phyloP scores from a whole-genome alignment of 2,797 vertebrate species.

The Myotis pilosus region DNA sequence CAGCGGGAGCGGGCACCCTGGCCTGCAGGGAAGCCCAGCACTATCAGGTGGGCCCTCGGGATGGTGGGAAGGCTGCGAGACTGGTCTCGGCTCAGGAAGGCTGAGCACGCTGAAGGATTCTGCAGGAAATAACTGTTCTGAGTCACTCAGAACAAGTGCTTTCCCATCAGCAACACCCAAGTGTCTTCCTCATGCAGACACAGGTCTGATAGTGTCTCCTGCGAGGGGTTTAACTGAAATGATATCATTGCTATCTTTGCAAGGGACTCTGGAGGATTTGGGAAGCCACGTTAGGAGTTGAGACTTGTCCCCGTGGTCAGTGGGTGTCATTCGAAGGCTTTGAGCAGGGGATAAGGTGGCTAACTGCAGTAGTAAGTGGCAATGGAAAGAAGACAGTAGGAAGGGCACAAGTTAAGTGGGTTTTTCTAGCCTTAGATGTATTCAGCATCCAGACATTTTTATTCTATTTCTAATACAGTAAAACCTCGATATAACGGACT shows the following conservation, averaged over 20 bases:
- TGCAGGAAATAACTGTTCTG: not conserved
- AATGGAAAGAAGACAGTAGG: not conserved
- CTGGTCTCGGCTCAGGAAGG: not conserved
- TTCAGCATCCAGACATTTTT: not conserved
- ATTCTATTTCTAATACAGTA: not conserved
- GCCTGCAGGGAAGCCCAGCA: fast-evolving
- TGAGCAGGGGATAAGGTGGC: not conserved
- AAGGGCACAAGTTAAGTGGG: not conserved
- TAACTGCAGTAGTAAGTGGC: not conserved
- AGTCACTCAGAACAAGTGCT: not conserved
- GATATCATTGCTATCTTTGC: not conserved
- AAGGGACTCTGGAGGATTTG: not conserved
- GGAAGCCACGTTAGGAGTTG: not conserved
- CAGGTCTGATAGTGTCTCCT: not conserved
- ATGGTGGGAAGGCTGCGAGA: not conserved
- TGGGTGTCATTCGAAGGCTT: not conserved
- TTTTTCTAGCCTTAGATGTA: not conserved
- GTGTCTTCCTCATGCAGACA: not conserved
- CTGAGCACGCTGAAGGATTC: not conserved
- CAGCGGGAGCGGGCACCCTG: not conserved
- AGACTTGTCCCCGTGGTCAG: not conserved
- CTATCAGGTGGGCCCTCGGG: not conserved
- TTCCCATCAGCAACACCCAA: not conserved
- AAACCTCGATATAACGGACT: not conserved
- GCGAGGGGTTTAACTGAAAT: not conserved